Percentiles rank a stretch among this genome's conserved stretches.
Conservation (phyloP, 2,113 vertebrate species). For the Xenopus tropicalis region DNA sequence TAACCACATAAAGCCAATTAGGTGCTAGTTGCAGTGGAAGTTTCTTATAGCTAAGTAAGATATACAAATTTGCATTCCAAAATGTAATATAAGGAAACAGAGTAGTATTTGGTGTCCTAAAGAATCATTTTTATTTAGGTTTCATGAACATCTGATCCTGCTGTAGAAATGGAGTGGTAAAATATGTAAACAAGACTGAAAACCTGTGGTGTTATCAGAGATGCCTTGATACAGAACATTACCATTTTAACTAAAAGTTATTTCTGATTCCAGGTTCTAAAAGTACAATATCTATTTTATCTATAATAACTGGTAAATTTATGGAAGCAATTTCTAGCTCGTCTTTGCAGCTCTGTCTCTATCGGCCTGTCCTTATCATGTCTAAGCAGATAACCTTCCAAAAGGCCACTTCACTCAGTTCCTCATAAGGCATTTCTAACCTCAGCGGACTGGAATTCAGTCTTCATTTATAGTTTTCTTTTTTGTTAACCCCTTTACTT, state of each 20-base stretch:
- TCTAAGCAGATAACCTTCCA: conserved; percentile 6
- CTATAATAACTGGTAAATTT: neutral
- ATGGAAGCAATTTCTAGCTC: conserved; percentile 1
- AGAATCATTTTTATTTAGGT: no score
- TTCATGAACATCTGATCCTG: neutral
- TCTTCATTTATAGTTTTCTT: neutral
- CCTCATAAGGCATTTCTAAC: neutral
- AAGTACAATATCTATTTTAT: neutral
- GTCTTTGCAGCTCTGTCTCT: neutral
- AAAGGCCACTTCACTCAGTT: neutral
- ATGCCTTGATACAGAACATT: neutral
- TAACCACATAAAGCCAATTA: no score
- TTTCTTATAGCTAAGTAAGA: no score
- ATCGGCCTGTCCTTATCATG: conserved; percentile 1
- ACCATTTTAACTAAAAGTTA: neutral
- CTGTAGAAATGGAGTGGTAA: neutral
- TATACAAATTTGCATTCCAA: no score
- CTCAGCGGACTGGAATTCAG: neutral
- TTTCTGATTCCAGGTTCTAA: neutral
- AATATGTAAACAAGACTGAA: neutral
- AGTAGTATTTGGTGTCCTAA: no score
- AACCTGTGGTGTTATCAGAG: neutral
- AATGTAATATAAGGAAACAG: no score
- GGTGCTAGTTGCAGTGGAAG: no score
- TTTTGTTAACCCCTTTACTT: neutral